These are phyloP conservation scores for Hirtodrosophila cameraria DNA, from an alignment of 2,888 invertebrate genomes.

Conservation along the genomic window DNA sequence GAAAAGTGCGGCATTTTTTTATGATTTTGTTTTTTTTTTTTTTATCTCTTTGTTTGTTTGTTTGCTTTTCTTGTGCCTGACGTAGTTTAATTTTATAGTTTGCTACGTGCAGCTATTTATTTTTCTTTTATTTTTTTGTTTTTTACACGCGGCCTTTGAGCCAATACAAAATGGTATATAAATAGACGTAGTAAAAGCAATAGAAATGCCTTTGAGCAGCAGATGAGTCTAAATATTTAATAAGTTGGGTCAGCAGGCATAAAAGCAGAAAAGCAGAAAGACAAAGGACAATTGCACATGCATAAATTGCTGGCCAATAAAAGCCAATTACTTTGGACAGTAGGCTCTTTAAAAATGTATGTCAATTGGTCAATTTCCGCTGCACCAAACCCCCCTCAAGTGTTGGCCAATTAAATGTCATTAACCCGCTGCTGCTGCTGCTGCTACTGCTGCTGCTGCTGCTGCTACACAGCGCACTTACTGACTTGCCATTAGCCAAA, in stretches of 20 bases:
- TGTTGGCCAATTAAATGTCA: constrained; percentile 70
- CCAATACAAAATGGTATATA: constrained; percentile 28
- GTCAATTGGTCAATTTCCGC: constrained; percentile 78
- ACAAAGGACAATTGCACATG: background rate
- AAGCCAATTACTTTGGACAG: constrained; percentile 26
- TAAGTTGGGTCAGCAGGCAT: constrained; percentile 31
- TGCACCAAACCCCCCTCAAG: constrained; percentile 20
- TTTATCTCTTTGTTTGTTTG: constrained; percentile 35
- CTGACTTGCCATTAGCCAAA: constrained; percentile 47
- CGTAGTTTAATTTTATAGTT: constrained; percentile 55
- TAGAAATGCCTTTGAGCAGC: constrained; percentile 12
- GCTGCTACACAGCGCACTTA: too few species aligned
- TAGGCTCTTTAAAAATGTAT: constrained; percentile 75
- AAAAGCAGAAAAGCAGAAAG: background rate
- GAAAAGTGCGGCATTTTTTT: constrained; percentile 73
- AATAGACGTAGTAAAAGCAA: too few species aligned
- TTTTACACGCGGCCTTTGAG: constrained; percentile 50
- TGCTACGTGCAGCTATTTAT: constrained; percentile 69
- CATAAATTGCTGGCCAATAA: constrained; percentile 43
- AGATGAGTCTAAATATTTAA: constrained; percentile 61
- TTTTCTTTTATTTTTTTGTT: too few species aligned
- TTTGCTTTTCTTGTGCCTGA: too few species aligned
- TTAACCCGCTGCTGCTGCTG: constrained; percentile 64
- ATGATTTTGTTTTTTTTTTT: constrained; percentile 47
- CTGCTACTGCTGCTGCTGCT: too few species aligned